A percentile compares a stretch with the other conserved stretches of the same genome.
phyloP scores from a whole-genome alignment of 2,888 invertebrate genomes.

The Strigamia transsilvanica region DNA sequence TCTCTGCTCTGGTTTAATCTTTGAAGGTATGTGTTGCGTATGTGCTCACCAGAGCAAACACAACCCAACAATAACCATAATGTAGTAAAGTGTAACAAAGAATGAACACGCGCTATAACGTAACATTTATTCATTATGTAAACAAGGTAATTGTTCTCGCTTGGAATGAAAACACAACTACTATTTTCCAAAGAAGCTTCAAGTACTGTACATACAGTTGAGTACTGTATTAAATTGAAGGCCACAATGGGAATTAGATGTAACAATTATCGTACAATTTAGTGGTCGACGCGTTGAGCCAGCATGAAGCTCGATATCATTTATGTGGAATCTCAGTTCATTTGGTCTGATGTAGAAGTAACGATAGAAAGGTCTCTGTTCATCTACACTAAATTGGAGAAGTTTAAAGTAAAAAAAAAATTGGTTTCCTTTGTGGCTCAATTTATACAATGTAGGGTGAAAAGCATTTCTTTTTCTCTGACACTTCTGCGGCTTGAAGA shows the following conservation, averaged over 20 bases:
- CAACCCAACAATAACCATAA: neutral
- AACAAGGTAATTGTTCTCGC: too few species aligned
- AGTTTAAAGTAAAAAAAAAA: constrained; percentile 1
- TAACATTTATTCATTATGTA: too few species aligned
- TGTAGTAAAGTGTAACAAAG: too few species aligned
- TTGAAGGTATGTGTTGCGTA: neutral
- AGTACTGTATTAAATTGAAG: too few species aligned
- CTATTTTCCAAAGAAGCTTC: neutral
- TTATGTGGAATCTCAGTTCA: neutral
- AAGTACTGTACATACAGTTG: too few species aligned
- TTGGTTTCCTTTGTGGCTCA: neutral
- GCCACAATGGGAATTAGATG: too few species aligned
- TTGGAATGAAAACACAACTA: too few species aligned
- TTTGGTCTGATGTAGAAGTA: neutral
- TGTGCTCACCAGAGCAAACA: neutral
- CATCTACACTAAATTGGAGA: constrained; percentile 16
- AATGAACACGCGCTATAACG: too few species aligned
- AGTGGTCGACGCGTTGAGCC: too few species aligned
- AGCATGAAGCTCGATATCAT: neutral
- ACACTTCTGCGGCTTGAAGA: constrained; percentile 27
- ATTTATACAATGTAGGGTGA: constrained; percentile 1
- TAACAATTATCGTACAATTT: too few species aligned
- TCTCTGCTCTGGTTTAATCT: constrained; percentile 14
- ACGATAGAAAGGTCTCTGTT: neutral
- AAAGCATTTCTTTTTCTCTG: neutral